Conservation (phyloP, 2,888 invertebrate genomes). For the Gari tellinella region DNA sequence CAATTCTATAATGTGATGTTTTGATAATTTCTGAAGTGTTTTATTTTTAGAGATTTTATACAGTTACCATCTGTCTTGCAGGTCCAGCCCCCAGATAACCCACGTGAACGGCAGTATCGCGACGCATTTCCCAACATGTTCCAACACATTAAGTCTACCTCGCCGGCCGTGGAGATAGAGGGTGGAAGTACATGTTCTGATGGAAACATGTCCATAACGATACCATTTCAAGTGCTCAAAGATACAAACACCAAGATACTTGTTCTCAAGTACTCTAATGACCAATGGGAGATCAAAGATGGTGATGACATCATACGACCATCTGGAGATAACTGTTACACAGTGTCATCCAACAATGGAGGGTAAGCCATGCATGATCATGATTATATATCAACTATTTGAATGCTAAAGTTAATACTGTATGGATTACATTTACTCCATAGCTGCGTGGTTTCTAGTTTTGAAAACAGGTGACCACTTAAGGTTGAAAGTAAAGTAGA, state of each 20-base stretch:
- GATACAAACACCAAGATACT: conserved; percentile 52
- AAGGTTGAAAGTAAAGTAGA: no score
- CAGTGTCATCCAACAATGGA: conserved; percentile 44
- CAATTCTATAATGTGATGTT: no score
- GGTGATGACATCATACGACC: conserved; percentile 26
- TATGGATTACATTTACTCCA: no score
- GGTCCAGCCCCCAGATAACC: conserved; percentile 53
- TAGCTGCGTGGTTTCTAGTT: no score
- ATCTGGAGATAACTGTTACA: conserved; percentile 39
- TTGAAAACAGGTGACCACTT: no score
- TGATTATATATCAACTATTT: no score
- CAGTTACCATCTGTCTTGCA: conserved; percentile 10
- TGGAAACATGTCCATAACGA: conserved; percentile 52
- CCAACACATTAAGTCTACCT: conserved; percentile 48
- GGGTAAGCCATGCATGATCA: no score
- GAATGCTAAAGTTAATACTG: no score
- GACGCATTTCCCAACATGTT: conserved; percentile 52
- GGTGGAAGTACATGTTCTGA: conserved; percentile 36
- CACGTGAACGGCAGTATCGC: conserved; percentile 52
- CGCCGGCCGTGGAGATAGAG: conserved; percentile 54
- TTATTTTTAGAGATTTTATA: no score
- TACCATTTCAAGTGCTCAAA: conserved; percentile 46
- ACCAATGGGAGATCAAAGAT: conserved; percentile 51
- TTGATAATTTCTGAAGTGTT: no score
- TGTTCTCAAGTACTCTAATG: conserved; percentile 50